Percentiles rank a stretch among this genome's conserved stretches.
Conservation (phyloP, 1,140 invertebrate species). For the Zophobas morio region DNA sequence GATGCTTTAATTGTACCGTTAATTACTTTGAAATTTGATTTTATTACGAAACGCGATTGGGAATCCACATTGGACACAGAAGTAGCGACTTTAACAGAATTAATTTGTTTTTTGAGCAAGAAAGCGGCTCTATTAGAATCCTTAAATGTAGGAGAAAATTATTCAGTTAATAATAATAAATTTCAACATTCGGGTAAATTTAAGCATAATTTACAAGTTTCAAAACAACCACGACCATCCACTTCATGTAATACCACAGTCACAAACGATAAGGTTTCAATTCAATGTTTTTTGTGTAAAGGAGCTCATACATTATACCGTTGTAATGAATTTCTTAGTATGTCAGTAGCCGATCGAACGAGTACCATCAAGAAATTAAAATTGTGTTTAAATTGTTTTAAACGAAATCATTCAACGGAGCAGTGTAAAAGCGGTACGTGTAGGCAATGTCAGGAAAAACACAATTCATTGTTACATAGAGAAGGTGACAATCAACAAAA, state of each 20-base stretch:
- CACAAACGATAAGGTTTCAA: neutral
- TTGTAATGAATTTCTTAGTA: conserved; percentile 24
- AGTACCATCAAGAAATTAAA: conserved; percentile 7
- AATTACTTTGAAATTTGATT: neutral
- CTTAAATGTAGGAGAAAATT: too few species aligned
- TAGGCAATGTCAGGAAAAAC: conserved; percentile 8
- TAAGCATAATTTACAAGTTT: too few species aligned
- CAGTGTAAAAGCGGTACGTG: conserved; percentile 1
- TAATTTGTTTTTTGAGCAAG: neutral
- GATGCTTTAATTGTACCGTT: too few species aligned
- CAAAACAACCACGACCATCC: too few species aligned
- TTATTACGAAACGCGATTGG: neutral
- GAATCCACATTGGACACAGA: neutral
- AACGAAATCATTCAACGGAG: neutral
- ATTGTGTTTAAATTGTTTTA: conserved; percentile 42
- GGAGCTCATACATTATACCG: conserved; percentile 1
- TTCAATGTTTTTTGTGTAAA: conserved; percentile 5
- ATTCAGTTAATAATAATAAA: too few species aligned
- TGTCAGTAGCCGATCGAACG: neutral
- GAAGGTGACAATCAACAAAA: neutral
- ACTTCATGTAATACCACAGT: neutral
- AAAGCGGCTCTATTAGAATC: neutral
- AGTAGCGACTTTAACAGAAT: neutral
- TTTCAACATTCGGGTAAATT: too few species aligned
- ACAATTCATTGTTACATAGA: conserved; percentile 11